A percentile compares a stretch with the other conserved stretches of the same genome.
Evolutionary conservation across 2,888 invertebrate species (phyloP).

Genomic region (Himalopsyche japonica): DNA sequence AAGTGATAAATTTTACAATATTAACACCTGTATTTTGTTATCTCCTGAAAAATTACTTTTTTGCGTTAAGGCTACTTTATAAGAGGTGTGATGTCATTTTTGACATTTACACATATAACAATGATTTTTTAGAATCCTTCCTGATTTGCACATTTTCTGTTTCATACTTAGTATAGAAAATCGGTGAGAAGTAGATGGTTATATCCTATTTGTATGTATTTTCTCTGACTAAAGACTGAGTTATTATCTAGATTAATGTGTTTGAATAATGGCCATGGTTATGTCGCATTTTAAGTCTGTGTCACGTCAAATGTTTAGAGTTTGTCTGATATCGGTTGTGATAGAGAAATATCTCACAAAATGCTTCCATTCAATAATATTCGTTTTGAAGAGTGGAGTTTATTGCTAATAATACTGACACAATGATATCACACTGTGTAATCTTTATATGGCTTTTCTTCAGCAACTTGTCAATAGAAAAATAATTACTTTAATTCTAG

Average conservation of each 20-base stretch:
- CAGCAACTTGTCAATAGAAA: background rate
- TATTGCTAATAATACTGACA: background rate
- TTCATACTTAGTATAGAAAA: too few relatives aligned
- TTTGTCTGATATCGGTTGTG: background rate
- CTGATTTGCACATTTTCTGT: too few relatives aligned
- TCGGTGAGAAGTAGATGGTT: too few relatives aligned
- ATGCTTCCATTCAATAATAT: background rate
- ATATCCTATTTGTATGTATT: background rate
- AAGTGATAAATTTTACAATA: too few relatives aligned
- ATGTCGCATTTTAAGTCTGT: background rate
- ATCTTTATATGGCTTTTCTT: background rate
- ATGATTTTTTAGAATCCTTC: too few relatives aligned
- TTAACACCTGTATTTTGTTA: too few relatives aligned
- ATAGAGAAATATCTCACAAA: background rate
- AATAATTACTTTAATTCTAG: too few relatives aligned
- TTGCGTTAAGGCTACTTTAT: too few relatives aligned
- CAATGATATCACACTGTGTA: background rate
- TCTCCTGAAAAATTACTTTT: too few relatives aligned
- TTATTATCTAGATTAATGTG: background rate
- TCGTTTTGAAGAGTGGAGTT: background rate
- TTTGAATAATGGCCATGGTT: background rate
- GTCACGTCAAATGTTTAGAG: background rate
- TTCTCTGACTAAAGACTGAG: background rate
- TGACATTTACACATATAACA: too few relatives aligned
- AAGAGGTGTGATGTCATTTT: too few relatives aligned